Base-by-base conservation (phyloP, 2,797 vertebrate genomes). In the Craterocephalus amniculus region DNA sequence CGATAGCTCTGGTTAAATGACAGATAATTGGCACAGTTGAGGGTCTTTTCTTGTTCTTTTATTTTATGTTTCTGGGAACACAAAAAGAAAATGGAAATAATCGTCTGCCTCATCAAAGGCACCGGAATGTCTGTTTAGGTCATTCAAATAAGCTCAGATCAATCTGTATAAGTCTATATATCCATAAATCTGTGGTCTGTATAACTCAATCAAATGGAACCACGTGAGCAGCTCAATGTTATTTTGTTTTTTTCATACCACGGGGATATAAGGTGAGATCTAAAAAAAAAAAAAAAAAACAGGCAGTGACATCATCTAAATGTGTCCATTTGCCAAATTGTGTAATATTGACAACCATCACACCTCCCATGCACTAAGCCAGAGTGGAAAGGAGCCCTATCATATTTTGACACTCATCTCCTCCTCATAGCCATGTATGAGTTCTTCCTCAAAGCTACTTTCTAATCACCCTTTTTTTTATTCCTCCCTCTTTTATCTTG, bases 261-360 rank as follows among this genome's bases (percentile, higher is more conserved):
- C 13, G 24, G 51, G 66, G 62, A 22, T 52, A 29, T 7, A 27
- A 32, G 26, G 31, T 10, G 59, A 70, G 56, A 63, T 48, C 9
- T 9, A 48, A 13, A 38, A 38, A 38, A 10, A 35, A 35, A 35
- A 5, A 35, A 35, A 14, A 55, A 40, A 61, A 49, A 75, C 26
- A 63, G 38, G 60, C n/a, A n/a, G n/a, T 65, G 70, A 86, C 76
- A 68, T 87, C 78, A 74, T 79, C 56, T 78, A 49, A 74, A 73
- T 81, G 80, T 77, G 78, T 55, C 67, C 65, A 63, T 71, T 73
- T 60, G 29, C 55, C 71, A 79, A 87, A 60, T 67, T 76, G 49
- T 75, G 78, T 85, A 67, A 74, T 64, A 76, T 78, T 67, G 38
- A 70, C 57, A 83, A 73, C 59, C 65, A 74, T 81, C 45, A 71